Base-by-base conservation (phyloP, 2,797 vertebrate species). In the Craterocephalus amniculus region DNA sequence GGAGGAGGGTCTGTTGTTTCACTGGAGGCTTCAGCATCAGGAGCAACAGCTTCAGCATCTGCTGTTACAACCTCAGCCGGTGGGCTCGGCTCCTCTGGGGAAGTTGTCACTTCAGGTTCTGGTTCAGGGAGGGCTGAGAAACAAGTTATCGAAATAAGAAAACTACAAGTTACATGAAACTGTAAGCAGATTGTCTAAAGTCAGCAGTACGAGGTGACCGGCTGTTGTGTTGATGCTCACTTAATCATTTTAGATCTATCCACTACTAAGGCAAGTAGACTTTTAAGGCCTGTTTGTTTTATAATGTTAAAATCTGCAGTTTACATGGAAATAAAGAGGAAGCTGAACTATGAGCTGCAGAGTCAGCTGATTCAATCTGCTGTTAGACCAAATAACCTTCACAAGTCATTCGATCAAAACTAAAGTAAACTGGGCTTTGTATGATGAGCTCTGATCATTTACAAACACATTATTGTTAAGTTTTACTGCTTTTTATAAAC, bases 111-210 rank as follows among this genome's bases (percentile, higher is more conserved):
- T 76, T 70, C 29, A 31, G 76, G 65, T 73, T 87, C 79, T 36
- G 83, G 59, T 63, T 85, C 72, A 38, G 61, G 36, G 10, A 71
- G 63, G 10, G 74, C 91, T 93, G 83, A 40, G 34, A 64, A 18
- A 78, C n/a, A 74, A 59, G 58, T 38, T 0, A 64, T 67, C 13
- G 49, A 55, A 18, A 34, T n/a, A 20, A 4, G 7, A 12, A 58
- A 72, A 29, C 32, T 27, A 1, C 16, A 6, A 59, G 43, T 43
- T 0, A 67, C 27, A 6, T n/a, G n/a, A 32, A 58, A 8, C 3
- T 48, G 10, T 6, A 6, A 12, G 24, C 13, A 29, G 6, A 43
- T 5, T 45, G 48, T 48, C 1, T 0, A 38, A 35, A 13, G 38
- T 51, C 45, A 22, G 9, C 43, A 6, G 20, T 20, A 45, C 1